Percentiles rank a stretch among this genome's conserved stretches.
Conservation (phyloP, 2,888 invertebrate species). For the Cyaniris semiargus region DNA sequence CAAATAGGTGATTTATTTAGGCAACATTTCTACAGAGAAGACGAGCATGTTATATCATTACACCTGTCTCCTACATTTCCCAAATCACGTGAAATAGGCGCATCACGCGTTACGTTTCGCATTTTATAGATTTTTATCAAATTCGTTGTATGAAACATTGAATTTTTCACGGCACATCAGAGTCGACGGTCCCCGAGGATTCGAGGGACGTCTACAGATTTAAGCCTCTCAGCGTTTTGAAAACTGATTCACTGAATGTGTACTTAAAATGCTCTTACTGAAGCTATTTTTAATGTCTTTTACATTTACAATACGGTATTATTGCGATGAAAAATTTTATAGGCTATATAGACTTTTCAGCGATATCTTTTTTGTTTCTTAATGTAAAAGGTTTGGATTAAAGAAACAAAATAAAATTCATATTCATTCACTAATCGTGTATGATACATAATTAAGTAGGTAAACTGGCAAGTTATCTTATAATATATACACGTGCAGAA, state of each 20-base stretch:
- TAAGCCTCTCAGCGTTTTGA: conserved; percentile 58
- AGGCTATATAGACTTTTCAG: neutral
- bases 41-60: neutral
- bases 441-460: too few species aligned
- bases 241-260: conserved; percentile 22
- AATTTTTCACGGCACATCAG: conserved; percentile 61
- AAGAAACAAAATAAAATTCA: too few species aligned
- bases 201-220: conserved; percentile 53
- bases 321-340: neutral
- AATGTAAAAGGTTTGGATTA: too few species aligned
- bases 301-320: neutral
- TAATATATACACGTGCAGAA: neutral
- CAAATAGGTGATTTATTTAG: too few species aligned
- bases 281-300: conserved; percentile 1
- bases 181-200: conserved; percentile 61
- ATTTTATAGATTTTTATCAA: conserved; percentile 47
- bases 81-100: conserved; percentile 26
- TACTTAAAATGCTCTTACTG: conserved; percentile 25
- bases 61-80: neutral
- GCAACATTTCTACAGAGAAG: neutral
- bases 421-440: too few species aligned
- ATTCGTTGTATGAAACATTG: conserved; percentile 54
- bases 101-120: conserved; percentile 42
- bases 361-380: too few species aligned
- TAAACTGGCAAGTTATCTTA: neutral